phyloP scores from a whole-genome alignment of 53 echinoderm and acorn worm genomes.

The Actinopyga echinites region DNA sequence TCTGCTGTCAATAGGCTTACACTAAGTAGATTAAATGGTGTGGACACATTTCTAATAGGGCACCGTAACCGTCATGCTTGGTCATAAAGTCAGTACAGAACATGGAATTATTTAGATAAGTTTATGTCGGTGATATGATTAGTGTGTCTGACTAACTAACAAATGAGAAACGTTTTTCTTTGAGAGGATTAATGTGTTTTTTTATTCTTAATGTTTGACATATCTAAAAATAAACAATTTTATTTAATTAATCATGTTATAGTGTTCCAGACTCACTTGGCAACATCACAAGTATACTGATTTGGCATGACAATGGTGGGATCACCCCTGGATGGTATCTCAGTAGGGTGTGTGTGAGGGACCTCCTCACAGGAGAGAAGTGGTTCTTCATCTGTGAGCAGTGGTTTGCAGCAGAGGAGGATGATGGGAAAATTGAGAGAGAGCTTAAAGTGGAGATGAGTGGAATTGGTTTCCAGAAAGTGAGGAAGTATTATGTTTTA shows the following conservation, averaged over 20 bases:
- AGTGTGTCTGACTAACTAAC: no score
- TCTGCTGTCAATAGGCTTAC: no score
- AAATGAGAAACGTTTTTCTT: no score
- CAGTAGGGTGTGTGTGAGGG: constrained; percentile 81
- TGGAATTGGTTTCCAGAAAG: constrained; percentile 93
- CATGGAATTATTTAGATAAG: no score
- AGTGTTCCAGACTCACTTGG: constrained; percentile 95
- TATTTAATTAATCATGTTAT: not conserved
- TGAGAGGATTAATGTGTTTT: no score
- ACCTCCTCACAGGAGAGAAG: constrained; percentile 88
- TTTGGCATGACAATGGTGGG: constrained; percentile 96
- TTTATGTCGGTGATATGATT: no score
- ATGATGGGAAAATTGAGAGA: constrained; percentile 91
- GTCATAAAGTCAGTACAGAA: no score
- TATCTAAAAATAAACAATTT: not conserved
- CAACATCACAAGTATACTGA: constrained; percentile 68
- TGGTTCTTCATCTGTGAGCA: constrained; percentile 98
- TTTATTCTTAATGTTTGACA: not conserved
- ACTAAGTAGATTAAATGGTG: no score
- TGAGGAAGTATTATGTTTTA: not conserved
- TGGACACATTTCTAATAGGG: no score
- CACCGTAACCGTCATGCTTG: no score
- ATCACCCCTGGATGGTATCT: constrained; percentile 92
- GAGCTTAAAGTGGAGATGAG: constrained; percentile 69
- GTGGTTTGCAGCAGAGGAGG: constrained; percentile 99